These are phyloP conservation scores for Limosa lapponica DNA, from an alignment of 2,797 vertebrate species.

Conservation along the genomic window DNA sequence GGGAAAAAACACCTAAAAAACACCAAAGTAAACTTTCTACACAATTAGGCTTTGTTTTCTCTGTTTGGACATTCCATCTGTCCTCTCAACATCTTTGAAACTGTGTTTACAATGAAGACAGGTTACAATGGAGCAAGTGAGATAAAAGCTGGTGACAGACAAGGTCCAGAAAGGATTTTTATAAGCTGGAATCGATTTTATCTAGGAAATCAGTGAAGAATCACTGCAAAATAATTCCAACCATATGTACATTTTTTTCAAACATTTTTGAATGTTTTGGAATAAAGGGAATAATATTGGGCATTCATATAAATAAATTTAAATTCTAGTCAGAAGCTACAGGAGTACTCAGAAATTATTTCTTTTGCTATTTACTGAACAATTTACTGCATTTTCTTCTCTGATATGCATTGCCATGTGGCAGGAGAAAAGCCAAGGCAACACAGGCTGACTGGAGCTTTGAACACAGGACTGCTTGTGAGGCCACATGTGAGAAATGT, in stretches of 20 bases:
- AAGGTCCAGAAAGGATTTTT: slow-evolving; percentile 23
- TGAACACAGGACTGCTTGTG: slow-evolving; percentile 14
- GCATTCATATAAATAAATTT: neutral
- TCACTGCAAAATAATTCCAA: neutral
- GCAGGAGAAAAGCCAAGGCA: neutral
- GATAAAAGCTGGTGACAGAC: slow-evolving; percentile 39
- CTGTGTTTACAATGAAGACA: slow-evolving; percentile 40
- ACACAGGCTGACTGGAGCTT: neutral
- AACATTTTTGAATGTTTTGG: neutral
- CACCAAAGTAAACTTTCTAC: neutral
- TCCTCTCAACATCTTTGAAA: slow-evolving; percentile 6
- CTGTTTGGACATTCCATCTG: slow-evolving; percentile 12
- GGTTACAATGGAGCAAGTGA: slow-evolving; percentile 11
- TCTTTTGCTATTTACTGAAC: neutral
- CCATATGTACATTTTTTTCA: neutral
- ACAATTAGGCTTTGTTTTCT: slow-evolving; percentile 31
- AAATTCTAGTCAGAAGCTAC: neutral
- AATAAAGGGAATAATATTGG: neutral
- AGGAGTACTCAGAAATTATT: neutral
- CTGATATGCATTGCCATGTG: neutral
- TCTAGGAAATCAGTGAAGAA: neutral
- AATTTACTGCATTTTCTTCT: neutral
- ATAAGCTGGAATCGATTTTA: slow-evolving; percentile 13
- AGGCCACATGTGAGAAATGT: neutral
- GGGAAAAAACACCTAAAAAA: neutral